phyloP scores from a whole-genome alignment of 2,888 invertebrate genomes.

The Stenchaetothrips biformis region DNA sequence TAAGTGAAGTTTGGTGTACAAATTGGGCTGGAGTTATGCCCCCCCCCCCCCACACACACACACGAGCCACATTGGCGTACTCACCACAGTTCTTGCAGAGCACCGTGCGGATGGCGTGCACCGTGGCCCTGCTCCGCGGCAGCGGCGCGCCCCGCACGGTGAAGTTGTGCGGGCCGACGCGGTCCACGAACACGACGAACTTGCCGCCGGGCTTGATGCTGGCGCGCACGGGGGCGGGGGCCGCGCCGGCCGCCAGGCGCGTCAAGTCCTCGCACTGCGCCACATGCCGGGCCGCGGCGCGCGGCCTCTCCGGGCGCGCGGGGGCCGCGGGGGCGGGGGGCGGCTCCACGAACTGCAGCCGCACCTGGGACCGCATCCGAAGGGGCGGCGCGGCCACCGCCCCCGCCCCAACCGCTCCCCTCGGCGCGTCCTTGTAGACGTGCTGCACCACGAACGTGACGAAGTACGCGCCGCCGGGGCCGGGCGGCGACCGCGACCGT shows the following conservation, averaged over 20 bases:
- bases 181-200: conserved; percentile 57
- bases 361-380: conserved; percentile 43
- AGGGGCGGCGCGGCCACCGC: conserved; percentile 35
- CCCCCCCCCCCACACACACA: conserved; percentile 18
- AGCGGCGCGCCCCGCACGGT: conserved; percentile 54
- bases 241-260: not conserved
- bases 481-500: conserved; percentile 55
- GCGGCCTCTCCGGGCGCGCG: conserved; percentile 43
- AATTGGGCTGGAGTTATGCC: too few species aligned
- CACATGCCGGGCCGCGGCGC: conserved; percentile 39
- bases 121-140: conserved; percentile 42
- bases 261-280: conserved; percentile 48
- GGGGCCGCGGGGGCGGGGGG: conserved; percentile 40
- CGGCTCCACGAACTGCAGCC: conserved; percentile 51
- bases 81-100: conserved; percentile 42
- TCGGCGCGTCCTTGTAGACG: conserved; percentile 53
- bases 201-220: conserved; percentile 54
- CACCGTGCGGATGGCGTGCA: conserved; percentile 41
- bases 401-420: conserved; percentile 24
- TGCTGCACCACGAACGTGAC: conserved; percentile 62
- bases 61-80: conserved; percentile 33
- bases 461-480: conserved; percentile 54
- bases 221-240: conserved; percentile 50
- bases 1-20: too few species aligned
- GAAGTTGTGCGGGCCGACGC: conserved; percentile 55